These are phyloP conservation scores for Gobiocypris rarus DNA, from an alignment of 2,113 vertebrate genomes.

Conservation along the genomic window DNA sequence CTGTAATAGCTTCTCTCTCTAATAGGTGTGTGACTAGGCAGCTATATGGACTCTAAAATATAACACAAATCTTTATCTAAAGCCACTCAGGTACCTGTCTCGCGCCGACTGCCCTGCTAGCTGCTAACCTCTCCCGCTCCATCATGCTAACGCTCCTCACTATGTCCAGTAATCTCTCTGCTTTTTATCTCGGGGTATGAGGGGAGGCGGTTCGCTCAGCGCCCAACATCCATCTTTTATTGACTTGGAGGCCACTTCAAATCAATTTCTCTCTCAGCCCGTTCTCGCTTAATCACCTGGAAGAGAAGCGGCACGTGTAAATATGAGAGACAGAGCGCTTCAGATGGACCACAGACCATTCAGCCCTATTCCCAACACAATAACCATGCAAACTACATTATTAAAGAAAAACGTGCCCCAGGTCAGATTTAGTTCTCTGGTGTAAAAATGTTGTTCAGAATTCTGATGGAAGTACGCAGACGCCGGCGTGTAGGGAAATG, in stretches of 20 bases:
- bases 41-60: slow-evolving; percentile 83
- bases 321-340: slow-evolving; percentile 33
- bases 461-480: slow-evolving; percentile 5
- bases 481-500: background rate
- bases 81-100: slow-evolving; percentile 73
- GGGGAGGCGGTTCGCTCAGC: slow-evolving; percentile 3
- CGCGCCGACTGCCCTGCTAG: slow-evolving; percentile 29
- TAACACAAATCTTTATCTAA: slow-evolving; percentile 86
- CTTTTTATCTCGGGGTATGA: slow-evolving; percentile 27
- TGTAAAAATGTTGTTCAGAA: slow-evolving; percentile 11
- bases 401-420: slow-evolving; percentile 3
- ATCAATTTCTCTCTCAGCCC: slow-evolving; percentile 42
- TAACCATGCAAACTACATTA: slow-evolving; percentile 47
- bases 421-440: slow-evolving; percentile 18
- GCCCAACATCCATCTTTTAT: slow-evolving; percentile 52
- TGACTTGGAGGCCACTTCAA: slow-evolving; percentile 49
- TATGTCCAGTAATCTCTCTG: slow-evolving; percentile 45
- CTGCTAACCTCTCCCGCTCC: slow-evolving; percentile 47
- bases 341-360: background rate
- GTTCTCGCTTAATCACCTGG: slow-evolving; percentile 50
- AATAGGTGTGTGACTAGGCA: slow-evolving; percentile 80
- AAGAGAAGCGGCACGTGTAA: slow-evolving; percentile 37
- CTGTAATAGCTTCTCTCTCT: slow-evolving; percentile 76
- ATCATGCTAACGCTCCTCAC: slow-evolving; percentile 44
- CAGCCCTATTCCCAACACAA: slow-evolving; percentile 22